Base-by-base conservation (phyloP, 2,888 invertebrate genomes). In the Carabus problematicus region DNA sequence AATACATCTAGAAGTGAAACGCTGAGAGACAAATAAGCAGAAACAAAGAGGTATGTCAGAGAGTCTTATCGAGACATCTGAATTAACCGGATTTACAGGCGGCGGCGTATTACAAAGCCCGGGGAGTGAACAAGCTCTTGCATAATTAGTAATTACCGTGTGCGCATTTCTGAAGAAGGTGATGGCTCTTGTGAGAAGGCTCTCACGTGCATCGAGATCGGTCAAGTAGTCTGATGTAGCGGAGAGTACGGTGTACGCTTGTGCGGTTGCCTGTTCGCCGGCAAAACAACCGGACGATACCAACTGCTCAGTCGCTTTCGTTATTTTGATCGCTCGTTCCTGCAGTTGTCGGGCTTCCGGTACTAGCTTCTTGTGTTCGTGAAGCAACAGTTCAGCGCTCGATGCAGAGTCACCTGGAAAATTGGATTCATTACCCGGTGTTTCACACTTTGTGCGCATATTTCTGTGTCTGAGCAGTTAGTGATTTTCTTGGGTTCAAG, bases 231-330 rank as follows among this genome's bases (percentile, higher is more conserved):
- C 90, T 19, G 90, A 87, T 18, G 89, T 88, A 3, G 84, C 81
- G 70, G 88, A 87, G 29, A 91, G 82, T 58, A 91, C 85, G 47
- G 85, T 83, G 76, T 91, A 91, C 3, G 91, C 87, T 74, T 89
- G 86, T 59, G 86, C 84, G 62, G 86, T 88, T 1, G 88, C 89
- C 76, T 89, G 87, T 75, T 89, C 88, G 2, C 89, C 89, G 18
- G 89, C 90, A 75, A 90, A 89, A 76, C 89, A 89, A 40, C 90
- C 91, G 2, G 89, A 85, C 18, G 88, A 85, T 54, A 89, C 86
- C 70, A 93, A 84, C 76, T 90, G 89, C 79, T 93, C 93, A 12
- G 92, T 92, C 45, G 91, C 90, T 76, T 90, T 88, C 18, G 92
- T 89, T 74, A 93, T 89, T 79, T 89, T 91, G 61, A 93, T 81